phyloP scores from a whole-genome alignment of 2,797 vertebrate species.

The Sebastes diaconus region DNA sequence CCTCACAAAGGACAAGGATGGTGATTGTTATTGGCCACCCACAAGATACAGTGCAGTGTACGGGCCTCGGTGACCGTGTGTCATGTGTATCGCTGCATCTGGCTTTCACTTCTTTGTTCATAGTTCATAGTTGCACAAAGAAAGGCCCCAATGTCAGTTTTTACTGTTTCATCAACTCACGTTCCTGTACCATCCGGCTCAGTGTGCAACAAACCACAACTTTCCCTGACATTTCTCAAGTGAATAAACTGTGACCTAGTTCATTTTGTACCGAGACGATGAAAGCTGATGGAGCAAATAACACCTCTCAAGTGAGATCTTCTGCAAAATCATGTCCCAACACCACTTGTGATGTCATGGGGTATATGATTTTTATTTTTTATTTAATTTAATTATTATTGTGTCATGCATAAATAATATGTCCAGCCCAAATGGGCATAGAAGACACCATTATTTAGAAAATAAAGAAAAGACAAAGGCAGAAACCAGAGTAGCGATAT shows the following conservation, averaged over 20 bases:
- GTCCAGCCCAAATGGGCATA: too few species aligned
- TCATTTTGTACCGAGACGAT: background rate
- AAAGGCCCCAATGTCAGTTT: background rate
- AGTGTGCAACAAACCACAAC: background rate
- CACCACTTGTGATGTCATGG: background rate
- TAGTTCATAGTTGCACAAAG: background rate
- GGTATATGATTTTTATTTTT: background rate
- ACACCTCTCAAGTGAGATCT: background rate
- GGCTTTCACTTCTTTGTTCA: conserved; percentile 19
- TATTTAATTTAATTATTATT: too few species aligned
- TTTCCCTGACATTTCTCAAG: background rate
- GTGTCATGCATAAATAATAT: too few species aligned
- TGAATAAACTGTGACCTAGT: background rate
- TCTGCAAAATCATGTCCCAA: background rate
- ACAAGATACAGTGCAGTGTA: conserved; percentile 50
- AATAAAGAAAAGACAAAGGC: too few species aligned
- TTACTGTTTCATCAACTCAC: background rate
- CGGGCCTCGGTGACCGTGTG: conserved; percentile 13
- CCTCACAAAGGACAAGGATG: conserved; percentile 62
- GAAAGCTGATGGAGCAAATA: background rate
- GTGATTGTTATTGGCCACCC: conserved; percentile 62
- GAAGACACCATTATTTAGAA: too few species aligned
- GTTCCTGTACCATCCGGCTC: background rate
- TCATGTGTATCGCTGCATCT: conserved; percentile 32
- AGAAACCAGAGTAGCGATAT: too few species aligned